Base-by-base conservation (phyloP, 2,888 invertebrate genomes). In the Sarcophaga variegata region DNA sequence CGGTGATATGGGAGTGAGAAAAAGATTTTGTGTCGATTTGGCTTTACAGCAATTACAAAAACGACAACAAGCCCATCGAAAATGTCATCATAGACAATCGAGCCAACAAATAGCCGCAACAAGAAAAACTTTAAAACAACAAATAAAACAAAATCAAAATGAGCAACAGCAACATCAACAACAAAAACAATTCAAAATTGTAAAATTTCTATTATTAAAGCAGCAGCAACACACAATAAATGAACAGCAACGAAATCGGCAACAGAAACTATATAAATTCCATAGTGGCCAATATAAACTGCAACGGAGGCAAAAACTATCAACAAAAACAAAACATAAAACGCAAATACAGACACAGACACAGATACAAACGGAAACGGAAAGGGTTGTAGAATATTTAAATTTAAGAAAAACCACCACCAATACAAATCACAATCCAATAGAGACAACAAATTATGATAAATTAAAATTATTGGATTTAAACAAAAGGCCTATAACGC, bases 81-180 rank as follows among this genome's bases (percentile, higher is more conserved):
- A 90, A 90, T 91, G 91, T 90, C 92, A 91, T 89, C 91, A 90
- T 86, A 91, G 89, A 88, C 90, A 90, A 91, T 90, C 85, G 88
- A 88, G 88, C 75, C 66, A 72, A 45, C 64, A 71, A 81, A 11
- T 60, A 49, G 25, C 5, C 63, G 17, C n/a, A 20, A 14, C 64
- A 83, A 74, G 69, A 66, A 62, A 75, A 72, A 49, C 6, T 63
- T 6, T 62, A 45, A 22, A 71, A 81, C 67, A 66, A 45, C 76
- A 72, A 81, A 71, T 49, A 14, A 12, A 20, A 37, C 25, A 67
- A 67, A 22, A 71, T 37, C 22, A 71, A 25, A 69, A 17, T 66
- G 22, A 67, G 62, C 62, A 70, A 67, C 62, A 70, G 27, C 12
- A 27, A 11, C 27, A 37, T 17, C 69, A 47, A 45, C 64, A 54